These are phyloP conservation scores for Cylloceria caligata DNA, from an alignment of 2,888 invertebrate genomes.

Conservation along the genomic window DNA sequence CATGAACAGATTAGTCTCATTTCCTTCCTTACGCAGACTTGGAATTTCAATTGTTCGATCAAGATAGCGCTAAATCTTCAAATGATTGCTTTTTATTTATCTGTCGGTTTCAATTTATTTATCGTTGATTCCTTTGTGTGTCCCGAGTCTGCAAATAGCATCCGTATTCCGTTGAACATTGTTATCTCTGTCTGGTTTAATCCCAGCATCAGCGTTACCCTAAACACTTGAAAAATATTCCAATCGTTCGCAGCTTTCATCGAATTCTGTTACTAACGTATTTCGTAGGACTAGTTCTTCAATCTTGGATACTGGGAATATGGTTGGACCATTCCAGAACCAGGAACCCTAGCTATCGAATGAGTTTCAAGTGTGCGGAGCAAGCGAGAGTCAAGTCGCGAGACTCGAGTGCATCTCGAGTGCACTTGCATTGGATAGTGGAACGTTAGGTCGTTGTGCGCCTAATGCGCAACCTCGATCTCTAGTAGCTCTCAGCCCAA, in stretches of 20 bases:
- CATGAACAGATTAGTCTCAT: neutral
- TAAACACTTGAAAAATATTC: no score
- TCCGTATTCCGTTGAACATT: neutral
- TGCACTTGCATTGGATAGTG: constrained; percentile 23
- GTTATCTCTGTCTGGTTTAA: no score
- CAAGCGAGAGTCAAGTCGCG: constrained; percentile 22
- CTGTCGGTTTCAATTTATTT: no score
- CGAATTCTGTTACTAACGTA: neutral
- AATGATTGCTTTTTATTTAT: neutral
- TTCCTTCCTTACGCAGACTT: neutral
- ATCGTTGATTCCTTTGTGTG: no score
- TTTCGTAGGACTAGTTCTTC: constrained; percentile 41
- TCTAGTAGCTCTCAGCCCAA: neutral
- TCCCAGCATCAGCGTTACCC: no score
- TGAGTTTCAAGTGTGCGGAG: constrained; percentile 39
- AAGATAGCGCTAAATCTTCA: neutral
- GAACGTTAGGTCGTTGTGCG: neutral
- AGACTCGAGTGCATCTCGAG: constrained; percentile 19
- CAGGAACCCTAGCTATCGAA: constrained; percentile 26
- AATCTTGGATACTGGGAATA: constrained; percentile 56
- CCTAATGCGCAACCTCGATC: constrained; percentile 26
- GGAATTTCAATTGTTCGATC: neutral
- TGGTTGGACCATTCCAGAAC: neutral
- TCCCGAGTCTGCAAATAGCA: no score
- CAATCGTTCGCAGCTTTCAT: neutral